phyloP scores from a whole-genome alignment of 1,140 invertebrate species.

The Gerris buenoi region DNA sequence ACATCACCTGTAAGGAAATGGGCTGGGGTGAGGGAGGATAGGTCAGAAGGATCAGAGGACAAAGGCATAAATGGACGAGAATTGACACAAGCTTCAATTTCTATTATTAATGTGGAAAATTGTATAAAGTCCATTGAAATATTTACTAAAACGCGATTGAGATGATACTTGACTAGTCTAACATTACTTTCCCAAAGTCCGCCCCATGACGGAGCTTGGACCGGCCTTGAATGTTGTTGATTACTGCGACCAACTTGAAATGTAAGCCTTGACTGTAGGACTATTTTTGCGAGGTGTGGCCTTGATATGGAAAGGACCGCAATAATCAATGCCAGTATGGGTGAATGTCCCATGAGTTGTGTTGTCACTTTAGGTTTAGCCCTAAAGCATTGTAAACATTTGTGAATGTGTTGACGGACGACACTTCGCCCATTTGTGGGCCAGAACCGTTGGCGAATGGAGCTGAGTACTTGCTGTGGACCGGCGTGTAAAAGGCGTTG shows the following conservation, averaged over 20 bases:
- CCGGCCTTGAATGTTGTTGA: constrained; percentile 4
- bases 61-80: constrained; percentile 21
- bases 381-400: constrained; percentile 13
- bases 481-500: constrained; percentile 23
- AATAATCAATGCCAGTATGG: constrained; percentile 19
- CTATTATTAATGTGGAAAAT: constrained; percentile 23
- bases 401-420: constrained; percentile 3
- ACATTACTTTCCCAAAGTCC: constrained; percentile 18
- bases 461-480: background rate
- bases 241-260: constrained; percentile 2
- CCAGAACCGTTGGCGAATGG: constrained; percentile 12
- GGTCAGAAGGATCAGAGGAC: constrained; percentile 23
- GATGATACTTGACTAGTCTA: constrained; percentile 19
- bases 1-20: constrained; percentile 25
- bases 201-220: constrained; percentile 5
- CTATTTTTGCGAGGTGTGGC: background rate
- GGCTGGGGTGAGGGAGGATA: constrained; percentile 20
- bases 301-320: constrained; percentile 14
- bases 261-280: constrained; percentile 8
- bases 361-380: background rate
- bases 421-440: background rate
- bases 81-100: constrained; percentile 21
- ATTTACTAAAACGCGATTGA: constrained; percentile 15
- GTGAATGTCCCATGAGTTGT: constrained; percentile 16
- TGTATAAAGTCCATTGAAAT: constrained; percentile 7